These are phyloP conservation scores for Drosophila parabipectinata DNA, from an alignment of 1,140 invertebrate species.

Conservation along the genomic window DNA sequence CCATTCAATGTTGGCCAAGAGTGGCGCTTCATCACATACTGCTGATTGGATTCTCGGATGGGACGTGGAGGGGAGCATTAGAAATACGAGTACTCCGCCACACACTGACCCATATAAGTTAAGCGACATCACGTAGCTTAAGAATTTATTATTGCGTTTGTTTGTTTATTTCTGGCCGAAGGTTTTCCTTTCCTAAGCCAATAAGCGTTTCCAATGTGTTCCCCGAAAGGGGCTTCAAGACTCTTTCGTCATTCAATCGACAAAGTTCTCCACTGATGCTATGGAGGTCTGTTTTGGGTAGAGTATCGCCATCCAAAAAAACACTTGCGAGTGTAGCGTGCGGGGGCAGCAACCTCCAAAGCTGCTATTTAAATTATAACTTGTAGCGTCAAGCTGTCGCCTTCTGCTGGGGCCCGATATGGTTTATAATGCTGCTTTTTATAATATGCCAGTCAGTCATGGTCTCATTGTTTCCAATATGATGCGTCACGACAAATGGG, in stretches of 20 bases:
- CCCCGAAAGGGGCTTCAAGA: background rate
- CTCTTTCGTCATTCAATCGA: too few relatives aligned
- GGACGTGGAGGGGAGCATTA: slow-evolving; percentile 8
- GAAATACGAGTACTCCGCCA: background rate
- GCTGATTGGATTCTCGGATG: background rate
- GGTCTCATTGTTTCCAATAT: slow-evolving; percentile 43
- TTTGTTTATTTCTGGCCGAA: background rate
- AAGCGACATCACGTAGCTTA: slow-evolving; percentile 39
- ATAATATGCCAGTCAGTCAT: slow-evolving; percentile 36
- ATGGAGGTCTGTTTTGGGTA: background rate
- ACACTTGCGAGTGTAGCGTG: slow-evolving; percentile 53
- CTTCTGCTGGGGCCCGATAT: slow-evolving; percentile 16
- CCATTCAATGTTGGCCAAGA: slow-evolving; percentile 37
- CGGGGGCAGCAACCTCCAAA: slow-evolving; percentile 75
- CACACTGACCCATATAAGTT: slow-evolving; percentile 53
- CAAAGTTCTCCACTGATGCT: background rate
- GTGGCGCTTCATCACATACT: slow-evolving; percentile 7
- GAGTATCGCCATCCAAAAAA: slow-evolving; percentile 16
- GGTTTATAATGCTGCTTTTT: slow-evolving; percentile 1
- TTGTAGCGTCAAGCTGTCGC: slow-evolving; percentile 27
- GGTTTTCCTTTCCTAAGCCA: slow-evolving; percentile 32
- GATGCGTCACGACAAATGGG: slow-evolving; percentile 59
- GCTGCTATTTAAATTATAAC: slow-evolving; percentile 33
- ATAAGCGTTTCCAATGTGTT: slow-evolving; percentile 52
- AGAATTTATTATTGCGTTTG: slow-evolving; percentile 48